These are phyloP conservation scores for Harpegnathos saltator DNA, from an alignment of 1,140 invertebrate genomes.

Conservation along the genomic window DNA sequence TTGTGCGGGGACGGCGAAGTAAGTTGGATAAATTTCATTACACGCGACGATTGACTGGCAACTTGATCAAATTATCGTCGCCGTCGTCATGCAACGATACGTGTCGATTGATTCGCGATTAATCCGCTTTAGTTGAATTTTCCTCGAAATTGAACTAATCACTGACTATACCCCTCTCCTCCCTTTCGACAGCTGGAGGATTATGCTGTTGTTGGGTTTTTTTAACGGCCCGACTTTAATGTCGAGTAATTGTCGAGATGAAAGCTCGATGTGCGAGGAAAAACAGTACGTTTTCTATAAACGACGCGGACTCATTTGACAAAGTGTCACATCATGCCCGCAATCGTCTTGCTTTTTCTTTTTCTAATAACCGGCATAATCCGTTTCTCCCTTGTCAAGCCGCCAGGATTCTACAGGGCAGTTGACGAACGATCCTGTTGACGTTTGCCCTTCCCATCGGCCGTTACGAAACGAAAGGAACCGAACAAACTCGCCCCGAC, in stretches of 20 bases:
- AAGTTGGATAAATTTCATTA: conserved; percentile 68
- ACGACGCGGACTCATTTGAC: conserved; percentile 58
- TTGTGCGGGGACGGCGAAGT: conserved; percentile 27
- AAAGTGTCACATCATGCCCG: conserved; percentile 62
- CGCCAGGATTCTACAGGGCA: conserved; percentile 55
- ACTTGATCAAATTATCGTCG: no score
- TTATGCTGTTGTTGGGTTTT: no score
- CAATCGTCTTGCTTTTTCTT: conserved; percentile 41
- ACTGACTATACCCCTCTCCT: background rate
- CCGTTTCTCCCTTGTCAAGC: conserved; percentile 70
- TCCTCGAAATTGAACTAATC: background rate
- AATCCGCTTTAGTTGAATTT: conserved; percentile 26
- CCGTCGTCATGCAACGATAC: background rate
- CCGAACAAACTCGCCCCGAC: conserved; percentile 60
- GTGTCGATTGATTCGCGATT: background rate
- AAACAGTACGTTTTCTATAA: conserved; percentile 54
- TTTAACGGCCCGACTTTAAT: no score
- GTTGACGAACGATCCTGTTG: conserved; percentile 83
- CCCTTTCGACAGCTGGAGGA: no score
- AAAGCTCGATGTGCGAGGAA: conserved; percentile 41
- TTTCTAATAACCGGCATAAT: conserved; percentile 73
- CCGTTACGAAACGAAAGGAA: conserved; percentile 78
- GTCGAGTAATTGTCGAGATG: background rate
- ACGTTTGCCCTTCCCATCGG: conserved; percentile 78
- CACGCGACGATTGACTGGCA: conserved; percentile 26